Evolutionary conservation across 1,140 invertebrate genomes (phyloP), one percentile per base, ranked within the genome.

Genomic region (Ceratina japonica): DNA sequence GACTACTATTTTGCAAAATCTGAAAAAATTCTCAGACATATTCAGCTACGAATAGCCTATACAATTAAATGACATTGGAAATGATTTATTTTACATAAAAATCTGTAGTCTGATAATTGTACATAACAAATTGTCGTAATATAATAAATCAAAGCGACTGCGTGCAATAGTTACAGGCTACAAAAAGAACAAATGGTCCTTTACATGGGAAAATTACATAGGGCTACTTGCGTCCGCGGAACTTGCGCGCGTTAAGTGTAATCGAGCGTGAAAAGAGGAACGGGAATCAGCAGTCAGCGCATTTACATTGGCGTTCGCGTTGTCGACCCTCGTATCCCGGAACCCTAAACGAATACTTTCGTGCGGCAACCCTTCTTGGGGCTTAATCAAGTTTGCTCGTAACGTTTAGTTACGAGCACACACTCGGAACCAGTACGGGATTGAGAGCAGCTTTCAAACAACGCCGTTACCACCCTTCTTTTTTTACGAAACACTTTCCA

Each of bases 361-460:
- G 22, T 24, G 22, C 22, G 65, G 49, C 49, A 52, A 52, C 65
- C 44, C 65, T 68, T 68, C 65, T 0, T 18, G 3, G 22, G 18
- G 49, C 22, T 27, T 68, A 68, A 68, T 68, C 65, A 24, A 68
- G 65, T 68, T 52, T 27, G 22, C 65, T 52, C 49, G 49, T 52
- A 68, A 52, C 65, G 5, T 54, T 27, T 68, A n/a, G 49, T 68
- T 52, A 24, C 65, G 49, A 27, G 22, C 49, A 22, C 16, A 52
- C 44, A 16, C 64, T 51, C 49, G 10, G 65, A 52, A 68, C 7
- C 27, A 52, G 44, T 49, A 4, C 15, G 18, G 16, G 51, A 52
- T n/a, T 16, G 49, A 24, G 22, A 51, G 15, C 13, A 51, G 64
- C 44, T 66, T 22, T 51, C 44, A 49, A 66, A 52, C 22, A 52